Conservation (phyloP, 2,888 invertebrate genomes). For the Tetrapedia diversipes region DNA sequence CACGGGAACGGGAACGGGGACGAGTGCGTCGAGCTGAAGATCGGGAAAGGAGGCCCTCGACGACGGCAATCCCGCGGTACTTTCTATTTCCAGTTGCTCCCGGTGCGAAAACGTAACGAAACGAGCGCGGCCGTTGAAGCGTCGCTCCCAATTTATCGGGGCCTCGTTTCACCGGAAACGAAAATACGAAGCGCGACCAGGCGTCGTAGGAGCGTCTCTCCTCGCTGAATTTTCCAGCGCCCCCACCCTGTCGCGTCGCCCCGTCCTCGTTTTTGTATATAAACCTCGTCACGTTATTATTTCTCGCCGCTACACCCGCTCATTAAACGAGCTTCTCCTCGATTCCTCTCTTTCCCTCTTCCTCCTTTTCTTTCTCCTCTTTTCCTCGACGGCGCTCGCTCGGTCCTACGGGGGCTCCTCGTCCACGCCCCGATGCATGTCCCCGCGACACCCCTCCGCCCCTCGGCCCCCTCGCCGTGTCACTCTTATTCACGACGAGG, state of each 20-base stretch:
- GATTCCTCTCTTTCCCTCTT: too few relatives aligned
- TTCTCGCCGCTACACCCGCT: conserved; percentile 64
- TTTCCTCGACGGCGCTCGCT: conserved; percentile 52
- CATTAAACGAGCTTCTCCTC: conserved; percentile 65
- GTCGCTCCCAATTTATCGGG: conserved; percentile 50
- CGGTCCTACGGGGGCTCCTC: conserved; percentile 49
- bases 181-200: conserved; percentile 48
- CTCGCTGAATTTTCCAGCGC: conserved; percentile 26
- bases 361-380: too few relatives aligned
- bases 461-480: conserved; percentile 6
- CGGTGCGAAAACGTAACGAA: conserved; percentile 42
- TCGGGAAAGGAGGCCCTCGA: conserved; percentile 38
- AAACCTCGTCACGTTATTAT: conserved; percentile 64
- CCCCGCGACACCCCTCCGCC: conserved; percentile 14
- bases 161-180: conserved; percentile 48
- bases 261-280: conserved; percentile 37
- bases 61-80: conserved; percentile 29
- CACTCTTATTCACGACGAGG: conserved; percentile 7
- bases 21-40: conserved; percentile 11
- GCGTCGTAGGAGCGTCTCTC: neutral
- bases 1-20: too few relatives aligned
- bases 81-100: conserved; percentile 35
- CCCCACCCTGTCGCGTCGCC: neutral
- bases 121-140: conserved; percentile 13
- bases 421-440: conserved; percentile 73